phyloP scores from a whole-genome alignment of 2,113 vertebrate species.

The Cinclus mexicanus region DNA sequence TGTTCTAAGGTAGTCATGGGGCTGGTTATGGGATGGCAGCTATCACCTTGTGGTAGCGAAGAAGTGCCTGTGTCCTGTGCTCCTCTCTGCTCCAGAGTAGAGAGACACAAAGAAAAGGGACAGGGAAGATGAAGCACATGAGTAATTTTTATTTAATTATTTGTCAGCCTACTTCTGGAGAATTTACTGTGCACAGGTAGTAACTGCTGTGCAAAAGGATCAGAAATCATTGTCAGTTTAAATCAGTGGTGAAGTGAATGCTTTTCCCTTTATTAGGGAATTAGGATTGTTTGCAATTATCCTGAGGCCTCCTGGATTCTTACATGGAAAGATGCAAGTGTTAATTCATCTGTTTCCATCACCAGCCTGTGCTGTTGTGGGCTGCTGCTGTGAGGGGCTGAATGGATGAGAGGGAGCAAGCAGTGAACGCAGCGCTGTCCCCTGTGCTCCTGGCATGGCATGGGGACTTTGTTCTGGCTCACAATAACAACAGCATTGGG shows the following conservation, averaged over 20 bases:
- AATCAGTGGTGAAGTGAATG: not conserved
- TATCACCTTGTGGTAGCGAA: not conserved
- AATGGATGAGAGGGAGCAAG: not conserved
- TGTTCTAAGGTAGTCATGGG: fast-evolving
- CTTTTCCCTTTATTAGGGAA: not conserved
- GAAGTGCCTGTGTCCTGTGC: not conserved
- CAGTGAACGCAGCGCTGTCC: fast-evolving
- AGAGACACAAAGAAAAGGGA: not conserved
- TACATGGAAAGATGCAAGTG: not conserved
- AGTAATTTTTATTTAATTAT: not conserved
- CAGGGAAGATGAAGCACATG: not conserved
- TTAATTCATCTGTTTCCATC: not conserved
- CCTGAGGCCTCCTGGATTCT: not conserved
- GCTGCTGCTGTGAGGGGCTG: not conserved
- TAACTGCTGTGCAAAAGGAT: not conserved
- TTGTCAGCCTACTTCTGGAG: not conserved
- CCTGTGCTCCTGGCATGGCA: not conserved
- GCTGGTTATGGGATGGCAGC: not conserved
- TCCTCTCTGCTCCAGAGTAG: not conserved
- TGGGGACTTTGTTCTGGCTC: constrained; percentile 39
- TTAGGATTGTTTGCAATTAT: not conserved
- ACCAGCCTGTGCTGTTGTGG: not conserved
- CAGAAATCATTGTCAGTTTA: fast-evolving
- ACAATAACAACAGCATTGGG: not conserved
- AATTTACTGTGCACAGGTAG: not conserved